These are phyloP conservation scores for Aporrectodea caliginosa DNA, from an alignment of 1,140 invertebrate genomes.

Conservation along the genomic window DNA sequence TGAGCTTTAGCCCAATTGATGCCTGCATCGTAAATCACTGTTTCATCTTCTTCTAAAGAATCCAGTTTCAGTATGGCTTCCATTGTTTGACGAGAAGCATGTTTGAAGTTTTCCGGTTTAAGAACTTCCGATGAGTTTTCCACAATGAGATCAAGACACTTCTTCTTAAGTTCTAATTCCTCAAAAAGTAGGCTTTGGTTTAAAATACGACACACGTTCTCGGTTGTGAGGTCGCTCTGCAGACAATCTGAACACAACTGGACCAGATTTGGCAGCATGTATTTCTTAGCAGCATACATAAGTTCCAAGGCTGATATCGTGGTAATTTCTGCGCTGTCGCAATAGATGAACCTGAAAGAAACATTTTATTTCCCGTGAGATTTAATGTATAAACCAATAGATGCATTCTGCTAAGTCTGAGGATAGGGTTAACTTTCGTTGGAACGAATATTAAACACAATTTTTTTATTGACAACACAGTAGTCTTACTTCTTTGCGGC, in stretches of 20 bases:
- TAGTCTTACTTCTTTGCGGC: too few species aligned
- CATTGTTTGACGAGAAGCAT: background rate
- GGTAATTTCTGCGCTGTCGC: background rate
- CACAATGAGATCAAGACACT: constrained; percentile 2
- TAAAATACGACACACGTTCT: background rate
- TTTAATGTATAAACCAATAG: too few species aligned
- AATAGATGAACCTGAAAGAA: constrained; percentile 13
- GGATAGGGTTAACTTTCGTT: too few species aligned
- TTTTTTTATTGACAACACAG: too few species aligned
- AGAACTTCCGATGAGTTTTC: background rate
- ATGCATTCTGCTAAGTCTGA: too few species aligned
- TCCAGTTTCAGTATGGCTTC: background rate
- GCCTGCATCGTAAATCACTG: constrained; percentile 1
- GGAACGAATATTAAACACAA: too few species aligned
- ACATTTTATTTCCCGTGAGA: too few species aligned
- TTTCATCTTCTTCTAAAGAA: background rate
- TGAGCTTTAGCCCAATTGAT: constrained; percentile 10
- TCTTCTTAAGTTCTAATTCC: background rate
- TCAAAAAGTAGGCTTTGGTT: background rate
- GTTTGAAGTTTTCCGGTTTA: background rate
- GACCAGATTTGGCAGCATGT: background rate
- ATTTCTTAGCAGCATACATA: constrained; percentile 9
- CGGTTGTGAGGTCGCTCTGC: background rate
- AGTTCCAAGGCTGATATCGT: too few species aligned
- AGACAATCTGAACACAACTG: background rate